phyloP scores from a whole-genome alignment of 1,140 invertebrate genomes.

The Scaptomyza graminum region DNA sequence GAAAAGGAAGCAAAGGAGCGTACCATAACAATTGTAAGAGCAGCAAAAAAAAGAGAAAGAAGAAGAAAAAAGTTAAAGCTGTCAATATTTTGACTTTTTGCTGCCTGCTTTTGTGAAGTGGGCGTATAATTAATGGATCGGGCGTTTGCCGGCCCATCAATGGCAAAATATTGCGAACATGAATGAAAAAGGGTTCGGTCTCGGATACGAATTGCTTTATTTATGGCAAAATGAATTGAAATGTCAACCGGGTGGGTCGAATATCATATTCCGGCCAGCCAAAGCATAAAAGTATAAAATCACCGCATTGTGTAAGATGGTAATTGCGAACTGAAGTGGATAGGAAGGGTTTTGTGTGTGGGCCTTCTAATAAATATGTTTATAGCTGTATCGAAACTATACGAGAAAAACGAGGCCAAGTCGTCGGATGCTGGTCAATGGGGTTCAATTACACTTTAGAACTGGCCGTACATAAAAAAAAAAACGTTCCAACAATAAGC shows the following conservation, averaged over 20 bases:
- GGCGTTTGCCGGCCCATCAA: conserved; percentile 53
- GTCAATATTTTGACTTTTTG: conserved; percentile 83
- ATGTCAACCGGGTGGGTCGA: conserved; percentile 74
- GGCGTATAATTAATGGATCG: conserved; percentile 82
- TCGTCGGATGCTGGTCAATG: conserved; percentile 11
- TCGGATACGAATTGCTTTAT: conserved; percentile 69
- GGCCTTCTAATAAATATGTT: conserved; percentile 23
- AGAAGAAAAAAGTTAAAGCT: conserved; percentile 69
- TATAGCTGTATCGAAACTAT: conserved; percentile 19
- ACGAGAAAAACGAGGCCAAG: conserved; percentile 13
- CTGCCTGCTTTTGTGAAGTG: conserved; percentile 75
- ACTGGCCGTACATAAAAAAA: conserved; percentile 8
- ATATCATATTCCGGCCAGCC: conserved; percentile 65
- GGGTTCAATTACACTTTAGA: conserved; percentile 38
- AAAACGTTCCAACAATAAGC: conserved; percentile 32
- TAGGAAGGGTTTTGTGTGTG: conserved; percentile 11
- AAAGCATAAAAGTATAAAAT: conserved; percentile 64
- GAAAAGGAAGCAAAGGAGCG: not conserved
- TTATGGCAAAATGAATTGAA: conserved; percentile 82
- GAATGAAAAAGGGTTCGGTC: conserved; percentile 68
- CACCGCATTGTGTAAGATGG: conserved; percentile 57
- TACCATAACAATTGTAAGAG: conserved; percentile 55
- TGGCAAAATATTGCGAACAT: conserved; percentile 69
- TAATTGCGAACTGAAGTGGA: conserved; percentile 59
- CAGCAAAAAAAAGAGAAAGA: conserved; percentile 9